Conservation (phyloP, 1,140 invertebrate genomes). For the Vanessa tameamea region DNA sequence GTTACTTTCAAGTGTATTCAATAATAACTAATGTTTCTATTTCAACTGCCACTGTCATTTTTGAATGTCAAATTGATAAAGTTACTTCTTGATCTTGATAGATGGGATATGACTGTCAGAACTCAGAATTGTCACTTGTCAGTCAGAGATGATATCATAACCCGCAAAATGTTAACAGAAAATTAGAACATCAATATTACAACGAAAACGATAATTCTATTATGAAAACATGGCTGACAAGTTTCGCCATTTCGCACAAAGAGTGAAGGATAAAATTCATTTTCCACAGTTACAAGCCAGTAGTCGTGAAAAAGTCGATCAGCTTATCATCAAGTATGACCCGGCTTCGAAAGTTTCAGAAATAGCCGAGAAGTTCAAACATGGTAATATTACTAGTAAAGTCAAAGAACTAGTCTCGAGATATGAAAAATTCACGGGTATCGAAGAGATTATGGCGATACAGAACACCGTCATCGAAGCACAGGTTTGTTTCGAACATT, state of each 20-base stretch:
- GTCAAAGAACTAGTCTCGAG: slow-evolving; percentile 66
- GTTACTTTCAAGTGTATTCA: no score
- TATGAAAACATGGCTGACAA: slow-evolving; percentile 72
- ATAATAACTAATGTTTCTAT: no score
- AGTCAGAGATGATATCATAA: slow-evolving; percentile 53
- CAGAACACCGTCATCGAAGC: slow-evolving; percentile 77
- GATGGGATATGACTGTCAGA: neutral
- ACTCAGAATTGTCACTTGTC: no score
- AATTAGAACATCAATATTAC: slow-evolving; percentile 24
- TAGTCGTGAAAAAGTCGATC: slow-evolving; percentile 65
- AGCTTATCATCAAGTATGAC: slow-evolving; percentile 65
- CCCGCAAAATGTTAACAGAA: slow-evolving; percentile 47
- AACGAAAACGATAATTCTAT: slow-evolving; percentile 50
- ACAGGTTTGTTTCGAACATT: slow-evolving; percentile 57
- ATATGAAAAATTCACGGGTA: slow-evolving; percentile 79
- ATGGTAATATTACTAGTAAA: slow-evolving; percentile 56
- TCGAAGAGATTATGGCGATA: slow-evolving; percentile 77
- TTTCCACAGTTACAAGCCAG: slow-evolving; percentile 49
- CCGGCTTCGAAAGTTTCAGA: slow-evolving; percentile 61
- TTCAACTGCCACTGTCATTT: no score
- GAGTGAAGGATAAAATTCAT: slow-evolving; percentile 65
- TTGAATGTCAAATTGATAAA: neutral
- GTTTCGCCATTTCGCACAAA: slow-evolving; percentile 61
- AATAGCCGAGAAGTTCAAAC: slow-evolving; percentile 68
- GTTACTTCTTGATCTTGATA: neutral